A percentile compares a stretch with the other conserved stretches of the same genome.
These are phyloP conservation scores for Procambarus clarkii DNA, from an alignment of 1,140 invertebrate genomes.

Conservation along the genomic window DNA sequence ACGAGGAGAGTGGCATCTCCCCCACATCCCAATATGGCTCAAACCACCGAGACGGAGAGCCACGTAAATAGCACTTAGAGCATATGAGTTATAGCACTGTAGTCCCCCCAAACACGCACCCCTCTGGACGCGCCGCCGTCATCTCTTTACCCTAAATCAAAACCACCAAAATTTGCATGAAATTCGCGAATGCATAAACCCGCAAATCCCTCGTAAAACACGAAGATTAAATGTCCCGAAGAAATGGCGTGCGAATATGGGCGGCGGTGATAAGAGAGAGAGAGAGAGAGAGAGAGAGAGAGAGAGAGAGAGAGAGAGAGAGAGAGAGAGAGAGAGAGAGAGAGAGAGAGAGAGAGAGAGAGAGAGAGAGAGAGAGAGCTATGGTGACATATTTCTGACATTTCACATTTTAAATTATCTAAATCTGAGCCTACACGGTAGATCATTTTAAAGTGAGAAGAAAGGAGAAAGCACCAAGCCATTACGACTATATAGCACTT, in stretches of 20 bases:
- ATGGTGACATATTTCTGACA: too few species aligned
- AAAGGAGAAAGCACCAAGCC: too few species aligned
- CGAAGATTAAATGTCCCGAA: conserved; percentile 36
- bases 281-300: conserved; percentile 4
- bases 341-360: background rate
- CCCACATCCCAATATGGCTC: background rate
- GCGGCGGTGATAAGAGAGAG: background rate
- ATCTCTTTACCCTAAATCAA: conserved; percentile 7
- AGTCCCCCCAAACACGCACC: background rate
- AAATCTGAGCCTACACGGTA: too few species aligned
- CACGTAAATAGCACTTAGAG: background rate
- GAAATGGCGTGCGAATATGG: conserved; percentile 22
- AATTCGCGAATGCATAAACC: conserved; percentile 33
- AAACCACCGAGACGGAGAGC: background rate
- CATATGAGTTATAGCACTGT: background rate
- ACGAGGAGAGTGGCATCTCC: too few species aligned
- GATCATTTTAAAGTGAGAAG: too few species aligned
- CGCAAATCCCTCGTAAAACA: conserved; percentile 33
- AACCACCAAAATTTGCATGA: conserved; percentile 21
- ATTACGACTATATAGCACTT: too few species aligned
- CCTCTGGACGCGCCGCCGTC: background rate
- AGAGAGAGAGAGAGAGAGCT: background rate
- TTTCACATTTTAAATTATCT: too few species aligned
- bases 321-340: conserved; percentile 25
- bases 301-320: conserved; percentile 12